Evolutionary conservation across 2,797 vertebrate genomes (phyloP), one percentile per base, ranked within the genome.

Genomic region (Alcedo quadribrachys): DNA sequence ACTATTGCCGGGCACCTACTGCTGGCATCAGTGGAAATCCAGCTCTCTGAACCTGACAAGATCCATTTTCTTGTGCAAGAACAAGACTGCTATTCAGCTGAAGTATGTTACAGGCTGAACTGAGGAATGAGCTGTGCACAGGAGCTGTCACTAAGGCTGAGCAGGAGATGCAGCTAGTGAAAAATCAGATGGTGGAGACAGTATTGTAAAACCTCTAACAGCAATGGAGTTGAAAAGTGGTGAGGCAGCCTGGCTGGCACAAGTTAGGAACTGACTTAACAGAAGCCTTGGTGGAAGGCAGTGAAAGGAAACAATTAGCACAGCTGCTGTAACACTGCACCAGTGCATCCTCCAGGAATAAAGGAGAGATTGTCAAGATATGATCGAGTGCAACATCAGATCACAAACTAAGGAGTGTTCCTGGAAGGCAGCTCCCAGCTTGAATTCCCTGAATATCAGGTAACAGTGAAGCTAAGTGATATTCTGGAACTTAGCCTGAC

Each of bases 391-490:
- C 75, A 80, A 67, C 84, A 82, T 68, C 21, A 3, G 61, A 65
- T 70, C 25, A 1, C 2, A 66, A 88, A 92, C 15, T 33, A 27
- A 79, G 45, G 25, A 67, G 33, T 15, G 37, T 7, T 89, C 45
- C 68, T 67, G 78, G 57, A 57, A 67, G 58, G 65, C 45, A 85
- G 30, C 50, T 92, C 68, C 81, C 50, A 68, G 53, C 37, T 85
- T 80, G 68, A 74, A 85, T 82, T 92, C 79, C n/a, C 68, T 32
- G 45, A 82, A 75, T 71, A 87, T 61, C 42, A 48, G n/a, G 58
- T 89, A 77, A 54, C 46, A 80, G 54, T 46, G 32, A 89, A 94
- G 25, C 33, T 53, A 77, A 79, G 5, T 70, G 46, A 54, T 70
- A 63, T 58, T 89, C n/a, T 75, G 68, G 9, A 89, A 20, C 16